Percentiles rank a stretch among this genome's conserved stretches.
Evolutionary conservation across 2,888 invertebrate species (phyloP).

Genomic region (Ligdia adustata): DNA sequence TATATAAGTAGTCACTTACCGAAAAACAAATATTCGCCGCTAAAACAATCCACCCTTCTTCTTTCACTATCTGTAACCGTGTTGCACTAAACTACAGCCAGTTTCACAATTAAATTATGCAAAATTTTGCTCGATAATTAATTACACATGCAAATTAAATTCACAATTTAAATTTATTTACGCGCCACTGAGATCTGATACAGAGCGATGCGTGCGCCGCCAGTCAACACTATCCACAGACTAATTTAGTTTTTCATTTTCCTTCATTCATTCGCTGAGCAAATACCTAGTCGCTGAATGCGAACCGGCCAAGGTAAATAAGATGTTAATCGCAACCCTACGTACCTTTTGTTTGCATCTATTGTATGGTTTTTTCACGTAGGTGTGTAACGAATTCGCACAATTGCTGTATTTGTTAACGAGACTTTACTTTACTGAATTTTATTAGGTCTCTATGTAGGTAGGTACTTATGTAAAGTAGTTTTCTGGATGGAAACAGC

Average conservation of each 20-base stretch:
- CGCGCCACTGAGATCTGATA: slow-evolving; percentile 40
- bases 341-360: slow-evolving; percentile 33
- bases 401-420: slow-evolving; percentile 52
- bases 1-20: too few species aligned
- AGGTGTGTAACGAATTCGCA: slow-evolving; percentile 50
- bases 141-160: slow-evolving; percentile 3
- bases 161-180: slow-evolving; percentile 27
- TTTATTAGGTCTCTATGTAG: too few species aligned
- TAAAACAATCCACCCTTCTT: too few species aligned
- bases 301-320: slow-evolving; percentile 47
- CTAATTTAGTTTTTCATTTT: slow-evolving; percentile 47
- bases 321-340: slow-evolving; percentile 44
- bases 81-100: too few species aligned
- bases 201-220: slow-evolving; percentile 43
- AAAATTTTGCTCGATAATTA: too few species aligned
- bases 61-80: too few species aligned
- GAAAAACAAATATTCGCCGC: too few species aligned
- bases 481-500: too few species aligned
- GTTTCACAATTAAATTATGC: too few species aligned
- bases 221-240: slow-evolving; percentile 50
- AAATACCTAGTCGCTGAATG: slow-evolving; percentile 25
- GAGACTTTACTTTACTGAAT: slow-evolving; percentile 14
- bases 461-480: too few species aligned
- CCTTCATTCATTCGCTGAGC: slow-evolving; percentile 30
- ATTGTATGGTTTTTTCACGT: slow-evolving; percentile 46